These are phyloP conservation scores for Caenorhabditis macrosperma DNA, from an alignment of 2,888 invertebrate genomes.

Conservation along the genomic window DNA sequence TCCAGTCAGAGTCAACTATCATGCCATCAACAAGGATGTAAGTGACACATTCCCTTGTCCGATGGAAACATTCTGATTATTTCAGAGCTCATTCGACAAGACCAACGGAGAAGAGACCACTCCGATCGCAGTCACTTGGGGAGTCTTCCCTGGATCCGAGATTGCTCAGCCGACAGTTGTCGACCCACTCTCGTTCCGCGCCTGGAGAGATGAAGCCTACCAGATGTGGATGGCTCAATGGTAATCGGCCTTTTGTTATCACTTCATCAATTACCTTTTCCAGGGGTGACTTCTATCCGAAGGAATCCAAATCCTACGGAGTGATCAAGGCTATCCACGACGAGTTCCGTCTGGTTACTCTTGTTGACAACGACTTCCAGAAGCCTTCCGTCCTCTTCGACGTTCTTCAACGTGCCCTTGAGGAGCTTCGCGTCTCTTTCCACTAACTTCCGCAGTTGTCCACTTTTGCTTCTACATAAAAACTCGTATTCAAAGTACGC, in stretches of 20 bases:
- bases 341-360: slow-evolving; percentile 83
- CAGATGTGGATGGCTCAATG: slow-evolving; percentile 81
- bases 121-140: slow-evolving; percentile 84
- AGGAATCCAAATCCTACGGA: slow-evolving; percentile 61
- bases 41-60: too few species aligned
- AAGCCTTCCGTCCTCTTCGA: slow-evolving; percentile 77
- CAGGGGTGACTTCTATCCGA: slow-evolving; percentile 72
- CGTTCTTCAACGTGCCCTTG: slow-evolving; percentile 53
- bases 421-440: slow-evolving; percentile 13
- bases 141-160: slow-evolving; percentile 84
- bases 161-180: slow-evolving; percentile 83
- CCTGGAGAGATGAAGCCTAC: slow-evolving; percentile 82
- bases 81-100: slow-evolving; percentile 82
- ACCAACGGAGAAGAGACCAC: slow-evolving; percentile 83
- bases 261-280: not conserved
- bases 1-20: slow-evolving; percentile 83
- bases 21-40: slow-evolving; percentile 82
- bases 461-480: too few species aligned
- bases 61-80: too few species aligned
- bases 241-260: slow-evolving; percentile 21
- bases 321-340: slow-evolving; percentile 80
- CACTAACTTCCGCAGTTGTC: slow-evolving; percentile 3
- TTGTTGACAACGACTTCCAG: slow-evolving; percentile 84
- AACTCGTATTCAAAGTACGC: too few species aligned
- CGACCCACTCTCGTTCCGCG: slow-evolving; percentile 83